phyloP scores from a whole-genome alignment of 2,113 vertebrate genomes.

The Carlito syrichta region DNA sequence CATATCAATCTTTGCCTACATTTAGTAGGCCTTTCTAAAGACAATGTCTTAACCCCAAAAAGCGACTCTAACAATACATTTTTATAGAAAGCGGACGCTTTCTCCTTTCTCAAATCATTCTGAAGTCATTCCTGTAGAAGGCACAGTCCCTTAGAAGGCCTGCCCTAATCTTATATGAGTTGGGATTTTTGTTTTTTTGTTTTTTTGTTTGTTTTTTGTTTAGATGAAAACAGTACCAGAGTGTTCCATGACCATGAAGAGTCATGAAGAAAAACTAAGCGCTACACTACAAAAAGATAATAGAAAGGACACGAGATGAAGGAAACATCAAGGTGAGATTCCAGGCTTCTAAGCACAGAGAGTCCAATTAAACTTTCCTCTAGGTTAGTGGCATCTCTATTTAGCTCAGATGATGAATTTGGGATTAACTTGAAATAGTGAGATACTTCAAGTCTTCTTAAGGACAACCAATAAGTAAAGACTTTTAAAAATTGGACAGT shows the following conservation, averaged over 20 bases:
- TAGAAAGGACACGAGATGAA: background rate
- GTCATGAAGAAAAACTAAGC: background rate
- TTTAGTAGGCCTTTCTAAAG: background rate
- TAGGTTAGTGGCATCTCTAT: background rate
- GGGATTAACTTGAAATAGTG: background rate
- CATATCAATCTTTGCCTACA: background rate
- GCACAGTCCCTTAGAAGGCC: background rate
- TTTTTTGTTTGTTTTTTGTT: no score
- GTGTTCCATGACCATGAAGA: background rate
- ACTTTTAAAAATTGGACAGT: background rate
- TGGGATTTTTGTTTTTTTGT: no score
- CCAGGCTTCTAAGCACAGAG: background rate
- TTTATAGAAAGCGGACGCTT: background rate
- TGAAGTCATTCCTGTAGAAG: background rate
- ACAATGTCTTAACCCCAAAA: background rate
- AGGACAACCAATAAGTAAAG: background rate
- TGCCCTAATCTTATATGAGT: background rate
- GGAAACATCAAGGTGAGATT: background rate
- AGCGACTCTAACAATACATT: background rate
- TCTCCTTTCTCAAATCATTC: background rate
- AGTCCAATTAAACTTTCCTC: background rate
- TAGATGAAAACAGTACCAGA: background rate
- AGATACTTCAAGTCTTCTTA: constrained; percentile 7
- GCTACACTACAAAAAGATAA: background rate
- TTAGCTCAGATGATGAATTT: background rate